Percentiles rank a stretch among this genome's conserved stretches.
These are phyloP conservation scores for Melanostigma gelatinosum DNA, from an alignment of 2,113 vertebrate species.

Conservation along the genomic window DNA sequence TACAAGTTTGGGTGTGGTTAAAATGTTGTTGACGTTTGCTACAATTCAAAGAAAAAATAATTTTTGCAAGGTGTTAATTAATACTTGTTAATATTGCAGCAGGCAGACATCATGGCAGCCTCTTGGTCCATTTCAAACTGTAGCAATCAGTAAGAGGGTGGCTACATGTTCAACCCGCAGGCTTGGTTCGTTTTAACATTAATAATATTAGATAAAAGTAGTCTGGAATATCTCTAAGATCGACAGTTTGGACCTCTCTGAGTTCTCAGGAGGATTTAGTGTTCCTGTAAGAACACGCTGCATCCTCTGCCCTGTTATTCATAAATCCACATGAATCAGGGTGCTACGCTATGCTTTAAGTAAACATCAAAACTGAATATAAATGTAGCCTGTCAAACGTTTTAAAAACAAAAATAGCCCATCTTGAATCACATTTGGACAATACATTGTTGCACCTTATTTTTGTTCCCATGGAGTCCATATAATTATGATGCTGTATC, in stretches of 20 bases:
- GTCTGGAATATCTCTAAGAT: background rate
- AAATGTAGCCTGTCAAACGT: background rate
- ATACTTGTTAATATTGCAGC: background rate
- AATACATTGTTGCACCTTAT: background rate
- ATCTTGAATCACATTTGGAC: background rate
- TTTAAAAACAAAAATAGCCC: background rate
- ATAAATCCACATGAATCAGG: slow-evolving; percentile 41
- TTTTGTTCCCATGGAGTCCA: slow-evolving; percentile 14
- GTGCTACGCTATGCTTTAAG: background rate
- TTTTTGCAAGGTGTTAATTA: background rate
- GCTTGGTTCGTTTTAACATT: background rate
- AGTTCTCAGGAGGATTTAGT: slow-evolving; percentile 35
- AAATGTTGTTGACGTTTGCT: background rate
- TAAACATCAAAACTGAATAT: background rate
- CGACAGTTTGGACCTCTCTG: background rate
- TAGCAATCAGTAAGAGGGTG: background rate
- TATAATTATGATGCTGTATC: slow-evolving; percentile 3
- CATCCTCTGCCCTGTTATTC: slow-evolving; percentile 41
- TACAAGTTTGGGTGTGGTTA: background rate
- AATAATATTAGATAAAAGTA: background rate
- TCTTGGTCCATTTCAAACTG: background rate
- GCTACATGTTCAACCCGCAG: background rate
- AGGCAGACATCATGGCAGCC: background rate
- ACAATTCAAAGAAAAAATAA: background rate
- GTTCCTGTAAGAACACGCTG: slow-evolving; percentile 40